Base-by-base conservation (phyloP, 2,888 invertebrate genomes). In the Stenichneumon culpator region DNA sequence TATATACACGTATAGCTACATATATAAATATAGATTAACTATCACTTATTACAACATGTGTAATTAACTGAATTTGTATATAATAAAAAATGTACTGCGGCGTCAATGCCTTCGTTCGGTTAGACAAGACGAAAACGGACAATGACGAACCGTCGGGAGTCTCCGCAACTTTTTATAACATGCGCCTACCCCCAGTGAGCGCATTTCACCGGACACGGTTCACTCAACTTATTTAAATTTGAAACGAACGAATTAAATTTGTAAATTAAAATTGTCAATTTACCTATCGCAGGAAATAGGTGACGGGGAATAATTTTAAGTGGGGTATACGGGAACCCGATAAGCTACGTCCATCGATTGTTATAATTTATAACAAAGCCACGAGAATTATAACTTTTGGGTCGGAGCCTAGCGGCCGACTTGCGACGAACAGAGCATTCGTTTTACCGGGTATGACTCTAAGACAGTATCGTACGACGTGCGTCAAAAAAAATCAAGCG, bases 191-290 rank as follows among this genome's bases (percentile, higher is more conserved):
- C 60, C 79, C 73, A 72, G 78, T 63, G 11, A 47, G 63, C 16
- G 50, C 72, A 54, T 39, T 63, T 79, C 75, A 79, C 16, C 28
- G 70, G 75, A 65, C 69, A 68, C 73, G 78, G 82, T 79, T 79
- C 63, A 73, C 80, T 79, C 79, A 86, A 84, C 82, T 77, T 86
- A 87, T 86, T 87, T 86, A 50, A 79, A 88, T 89, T 81, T 9
- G 39, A 70, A 88, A 85, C 82, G 39, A 85, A 39, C 67, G 73
- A n/a, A 87, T 88, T 83, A 75, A 82, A 86, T 85, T 86, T 86
- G 57, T 14, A 80, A 83, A 83, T 82, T 86, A 72, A 85, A 83
- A 83, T 81, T 82, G n/a, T 39, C 39, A 86, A 78, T 73, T 73
- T 79, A 74, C 83, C 79, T 84, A 79, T 69, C 54, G 50, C 60